Evolutionary conservation across 2,113 vertebrate species (phyloP), one percentile per base, ranked within the genome.

Genomic region (Argyrosomus japonicus): DNA sequence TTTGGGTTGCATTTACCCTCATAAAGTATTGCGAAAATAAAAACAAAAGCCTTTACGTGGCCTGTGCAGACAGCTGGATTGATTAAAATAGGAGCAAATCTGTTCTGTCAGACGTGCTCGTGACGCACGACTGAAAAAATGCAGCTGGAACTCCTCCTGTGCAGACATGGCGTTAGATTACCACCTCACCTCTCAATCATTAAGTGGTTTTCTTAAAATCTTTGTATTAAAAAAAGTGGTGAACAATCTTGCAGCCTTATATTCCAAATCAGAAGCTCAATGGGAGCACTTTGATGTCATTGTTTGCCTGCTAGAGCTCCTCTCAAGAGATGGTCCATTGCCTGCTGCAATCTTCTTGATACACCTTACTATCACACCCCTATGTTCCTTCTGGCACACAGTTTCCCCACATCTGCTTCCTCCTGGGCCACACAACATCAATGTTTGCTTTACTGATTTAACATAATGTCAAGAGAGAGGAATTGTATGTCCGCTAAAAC

Each of bases 321-420:
- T 53, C 76, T 68, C 45, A 53, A 57, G 74, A 19, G 77, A 73
- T 82, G 83, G 77, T 87, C 80, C 54, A 65, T 75, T 91, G 77
- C 83, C 77, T 57, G 71, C 77, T 83, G 79, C 77, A 77, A 68
- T 86, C 73, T 64, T 85, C 27, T 83, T 65, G 36, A 68, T 77
- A 63, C 60, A 77, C 87, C 75, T 82, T 71, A 60, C 79, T 78
- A 85, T 86, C 78, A 88, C 81, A 82, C 56, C 77, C 60, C 51
- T 50, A 25, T 84, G 83, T 85, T 74, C 80, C 64, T 68, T 25
- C 70, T 89, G 81, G 81, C 76, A 77, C 65, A 57, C 61, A 58
- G 47, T 74, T 77, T 45, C 36, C 64, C 45, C 25, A 61, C 75
- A 87, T 85, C 81, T 91, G 87, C 73, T 85, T 86, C n/a, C 77